Evolutionary conservation across 2,888 invertebrate genomes (phyloP).

Genomic region (Acronicta psi): DNA sequence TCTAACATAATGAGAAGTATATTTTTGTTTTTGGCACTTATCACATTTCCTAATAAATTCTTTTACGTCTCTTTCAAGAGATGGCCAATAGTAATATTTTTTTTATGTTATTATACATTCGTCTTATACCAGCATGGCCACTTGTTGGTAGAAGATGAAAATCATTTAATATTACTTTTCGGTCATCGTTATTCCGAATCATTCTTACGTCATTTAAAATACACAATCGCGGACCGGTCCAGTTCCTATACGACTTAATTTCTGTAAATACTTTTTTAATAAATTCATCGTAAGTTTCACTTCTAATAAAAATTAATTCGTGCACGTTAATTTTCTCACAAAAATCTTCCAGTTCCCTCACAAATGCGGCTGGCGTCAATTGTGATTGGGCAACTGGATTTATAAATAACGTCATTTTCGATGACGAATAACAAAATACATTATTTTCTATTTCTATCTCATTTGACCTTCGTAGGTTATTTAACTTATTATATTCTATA

Average conservation of each 20-base stretch:
- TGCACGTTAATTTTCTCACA: neutral
- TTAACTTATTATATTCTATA: neutral
- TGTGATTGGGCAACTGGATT: constrained; percentile 2
- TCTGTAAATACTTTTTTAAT: constrained; percentile 10
- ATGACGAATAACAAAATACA: constrained; percentile 2
- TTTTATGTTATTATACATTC: constrained; percentile 27
- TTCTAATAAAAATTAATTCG: neutral
- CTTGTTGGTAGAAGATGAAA: constrained; percentile 16
- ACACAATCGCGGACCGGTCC: constrained; percentile 1
- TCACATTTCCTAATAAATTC: constrained; percentile 3
- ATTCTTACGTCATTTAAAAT: constrained; percentile 5
- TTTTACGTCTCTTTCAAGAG: constrained; percentile 6
- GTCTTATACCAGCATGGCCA: constrained; percentile 30
- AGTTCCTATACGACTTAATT: constrained; percentile 4
- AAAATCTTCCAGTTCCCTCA: constrained; percentile 6
- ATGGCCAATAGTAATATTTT: constrained; percentile 16
- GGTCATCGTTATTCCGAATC: constrained; percentile 5
- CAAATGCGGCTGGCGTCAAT: constrained; percentile 1
- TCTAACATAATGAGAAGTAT: constrained; percentile 6
- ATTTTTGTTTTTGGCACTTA: constrained; percentile 12
- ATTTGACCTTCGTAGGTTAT: neutral
- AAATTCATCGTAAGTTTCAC: constrained; percentile 1
- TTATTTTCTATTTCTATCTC: constrained; percentile 3
- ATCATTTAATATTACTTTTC: constrained; percentile 13
- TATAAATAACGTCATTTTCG: constrained; percentile 3